Conservation (phyloP, 2,113 vertebrate genomes). For the Channa argus region DNA sequence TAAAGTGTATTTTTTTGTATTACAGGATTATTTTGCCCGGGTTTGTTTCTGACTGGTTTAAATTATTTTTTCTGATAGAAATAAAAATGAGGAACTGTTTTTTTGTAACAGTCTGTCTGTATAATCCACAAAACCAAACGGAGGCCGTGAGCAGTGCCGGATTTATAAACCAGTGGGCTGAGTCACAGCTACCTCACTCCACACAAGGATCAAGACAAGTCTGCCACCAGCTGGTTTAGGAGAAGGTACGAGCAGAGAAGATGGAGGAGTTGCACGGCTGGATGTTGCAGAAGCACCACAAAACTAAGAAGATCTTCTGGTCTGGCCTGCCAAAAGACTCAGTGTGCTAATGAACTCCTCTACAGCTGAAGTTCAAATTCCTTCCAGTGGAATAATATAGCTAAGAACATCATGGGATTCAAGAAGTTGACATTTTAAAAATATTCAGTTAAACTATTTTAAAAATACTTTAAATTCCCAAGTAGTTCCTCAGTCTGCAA, state of each 20-base stretch:
- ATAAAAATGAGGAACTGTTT: background rate
- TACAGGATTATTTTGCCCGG: background rate
- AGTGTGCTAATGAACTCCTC: background rate
- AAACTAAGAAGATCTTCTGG: background rate
- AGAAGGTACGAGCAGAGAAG: constrained; percentile 17
- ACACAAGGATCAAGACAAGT: constrained; percentile 59
- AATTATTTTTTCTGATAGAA: no score
- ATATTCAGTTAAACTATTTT: background rate
- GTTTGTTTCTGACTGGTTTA: background rate
- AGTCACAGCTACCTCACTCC: constrained; percentile 32
- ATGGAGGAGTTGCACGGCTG: constrained; percentile 6
- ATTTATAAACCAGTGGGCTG: constrained; percentile 33
- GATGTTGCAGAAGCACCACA: constrained; percentile 16
- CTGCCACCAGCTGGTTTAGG: constrained; percentile 66
- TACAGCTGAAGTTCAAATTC: no score
- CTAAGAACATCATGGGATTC: no score
- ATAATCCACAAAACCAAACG: background rate
- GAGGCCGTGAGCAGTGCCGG: constrained; percentile 2
- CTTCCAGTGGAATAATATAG: no score
- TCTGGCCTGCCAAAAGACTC: background rate
- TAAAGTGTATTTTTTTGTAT: no score
- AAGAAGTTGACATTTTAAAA: no score
- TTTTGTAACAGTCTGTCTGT: background rate
- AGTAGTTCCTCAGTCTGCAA: background rate
- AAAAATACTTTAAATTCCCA: background rate